phyloP scores from a whole-genome alignment of 2,888 invertebrate genomes.

The Linnaemya vulpina region DNA sequence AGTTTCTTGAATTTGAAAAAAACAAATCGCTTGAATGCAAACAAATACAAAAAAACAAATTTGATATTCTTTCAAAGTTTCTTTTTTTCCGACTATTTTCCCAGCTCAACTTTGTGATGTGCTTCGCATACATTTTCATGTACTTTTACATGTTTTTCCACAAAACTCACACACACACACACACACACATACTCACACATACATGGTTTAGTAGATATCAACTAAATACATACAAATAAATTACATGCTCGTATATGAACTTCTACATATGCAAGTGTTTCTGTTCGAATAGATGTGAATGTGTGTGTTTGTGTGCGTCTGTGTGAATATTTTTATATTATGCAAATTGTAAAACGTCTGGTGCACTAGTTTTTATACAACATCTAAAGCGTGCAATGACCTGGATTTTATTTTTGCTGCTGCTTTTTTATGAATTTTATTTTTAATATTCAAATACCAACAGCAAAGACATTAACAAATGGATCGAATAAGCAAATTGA shows the following conservation, averaged over 20 bases:
- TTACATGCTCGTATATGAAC: neutral
- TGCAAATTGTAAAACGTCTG: conserved; percentile 65
- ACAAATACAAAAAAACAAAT: conserved; percentile 31
- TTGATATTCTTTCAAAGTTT: conserved; percentile 61
- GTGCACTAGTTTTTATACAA: conserved; percentile 63
- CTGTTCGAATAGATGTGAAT: neutral
- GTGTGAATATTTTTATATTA: conserved; percentile 35
- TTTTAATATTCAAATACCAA: conserved; percentile 19
- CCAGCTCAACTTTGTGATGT: conserved; percentile 66
- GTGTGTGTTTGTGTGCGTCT: neutral
- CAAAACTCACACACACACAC: neutral
- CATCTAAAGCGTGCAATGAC: conserved; percentile 64
- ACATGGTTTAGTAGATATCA: neutral
- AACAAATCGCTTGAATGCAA: neutral
- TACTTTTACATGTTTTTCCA: conserved; percentile 22
- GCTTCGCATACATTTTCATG: conserved; percentile 62
- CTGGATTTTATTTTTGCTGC: conserved; percentile 37
- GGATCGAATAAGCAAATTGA: conserved; percentile 44
- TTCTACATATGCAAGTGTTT: neutral
- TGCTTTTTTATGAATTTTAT: conserved; percentile 14
- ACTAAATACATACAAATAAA: neutral
- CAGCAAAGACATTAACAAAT: conserved; percentile 37
- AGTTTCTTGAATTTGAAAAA: conserved; percentile 58
- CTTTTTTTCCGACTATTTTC: conserved; percentile 23
- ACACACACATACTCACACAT: too few relatives aligned